phyloP scores from a whole-genome alignment of 2,797 vertebrate species.

The Margarornis squamiger region DNA sequence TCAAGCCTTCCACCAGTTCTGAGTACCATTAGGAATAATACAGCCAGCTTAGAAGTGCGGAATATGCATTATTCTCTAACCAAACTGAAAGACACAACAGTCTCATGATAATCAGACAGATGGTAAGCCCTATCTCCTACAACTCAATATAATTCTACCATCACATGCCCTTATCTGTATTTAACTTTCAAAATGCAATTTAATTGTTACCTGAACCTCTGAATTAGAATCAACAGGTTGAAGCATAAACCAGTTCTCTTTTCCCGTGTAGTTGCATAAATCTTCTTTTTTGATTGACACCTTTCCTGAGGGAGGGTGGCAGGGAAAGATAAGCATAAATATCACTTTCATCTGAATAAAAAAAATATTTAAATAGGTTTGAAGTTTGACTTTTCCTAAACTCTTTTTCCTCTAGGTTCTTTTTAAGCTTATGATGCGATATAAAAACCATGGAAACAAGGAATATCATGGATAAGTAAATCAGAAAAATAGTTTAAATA shows the following conservation, averaged over 20 bases:
- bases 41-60: neutral
- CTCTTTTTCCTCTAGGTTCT: neutral
- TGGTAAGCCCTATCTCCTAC: neutral
- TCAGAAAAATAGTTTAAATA: neutral
- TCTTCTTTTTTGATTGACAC: slow-evolving; percentile 97
- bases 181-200: neutral
- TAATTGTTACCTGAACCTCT: slow-evolving; percentile 90
- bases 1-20: neutral
- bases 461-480: neutral
- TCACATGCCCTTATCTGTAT: neutral
- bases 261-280: slow-evolving; percentile 89
- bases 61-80: neutral
- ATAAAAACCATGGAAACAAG: neutral
- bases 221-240: slow-evolving; percentile 96
- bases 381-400: neutral
- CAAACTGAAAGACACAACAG: neutral
- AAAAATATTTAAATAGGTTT: neutral
- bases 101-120: neutral
- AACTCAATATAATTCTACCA: neutral
- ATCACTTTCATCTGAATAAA: neutral
- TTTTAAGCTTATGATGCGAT: neutral
- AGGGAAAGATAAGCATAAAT: neutral
- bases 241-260: slow-evolving; percentile 93
- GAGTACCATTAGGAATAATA: neutral
- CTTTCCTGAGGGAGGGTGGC: slow-evolving; percentile 82